Evolutionary conservation across 2,888 invertebrate species (phyloP).

Genomic region (Leptogaster cylindrica): DNA sequence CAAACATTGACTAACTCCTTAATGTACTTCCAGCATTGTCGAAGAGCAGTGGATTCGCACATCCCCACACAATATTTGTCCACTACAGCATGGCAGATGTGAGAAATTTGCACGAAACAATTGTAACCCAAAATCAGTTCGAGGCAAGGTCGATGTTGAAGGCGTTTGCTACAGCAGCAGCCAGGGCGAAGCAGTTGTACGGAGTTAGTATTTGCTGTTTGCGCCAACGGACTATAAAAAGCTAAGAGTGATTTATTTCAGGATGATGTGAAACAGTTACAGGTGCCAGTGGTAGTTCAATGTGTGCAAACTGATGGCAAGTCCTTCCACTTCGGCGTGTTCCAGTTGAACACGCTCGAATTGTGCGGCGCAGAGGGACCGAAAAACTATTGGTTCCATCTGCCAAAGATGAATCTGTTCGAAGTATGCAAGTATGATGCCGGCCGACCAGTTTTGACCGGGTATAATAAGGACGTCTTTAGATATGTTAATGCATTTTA

Average conservation of each 20-base stretch:
- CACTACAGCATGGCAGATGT: constrained; percentile 71
- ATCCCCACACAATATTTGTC: constrained; percentile 82
- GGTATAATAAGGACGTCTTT: constrained; percentile 81
- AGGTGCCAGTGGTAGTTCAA: constrained; percentile 81
- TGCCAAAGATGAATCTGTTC: constrained; percentile 70
- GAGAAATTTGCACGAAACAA: constrained; percentile 72
- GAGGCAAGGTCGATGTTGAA: constrained; percentile 74
- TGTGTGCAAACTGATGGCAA: constrained; percentile 82
- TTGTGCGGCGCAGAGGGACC: constrained; percentile 66
- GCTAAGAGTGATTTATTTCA: constrained; percentile 58
- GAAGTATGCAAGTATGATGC: constrained; percentile 69
- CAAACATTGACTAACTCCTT: no score
- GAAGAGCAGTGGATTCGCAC: constrained; percentile 56
- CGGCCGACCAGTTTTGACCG: constrained; percentile 71
- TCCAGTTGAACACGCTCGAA: constrained; percentile 83
- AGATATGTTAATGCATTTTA: constrained; percentile 81
- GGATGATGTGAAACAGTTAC: constrained; percentile 69
- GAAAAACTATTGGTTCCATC: constrained; percentile 83
- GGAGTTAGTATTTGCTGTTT: constrained; percentile 66
- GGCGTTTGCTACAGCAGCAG: constrained; percentile 76
- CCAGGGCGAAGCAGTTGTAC: constrained; percentile 76
- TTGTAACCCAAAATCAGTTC: constrained; percentile 72
- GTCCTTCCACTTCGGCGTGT: constrained; percentile 79
- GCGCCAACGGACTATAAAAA: not conserved
- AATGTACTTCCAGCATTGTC: constrained; percentile 47